phyloP scores from a whole-genome alignment of 1,140 invertebrate genomes.

The Camponotus vicinus region DNA sequence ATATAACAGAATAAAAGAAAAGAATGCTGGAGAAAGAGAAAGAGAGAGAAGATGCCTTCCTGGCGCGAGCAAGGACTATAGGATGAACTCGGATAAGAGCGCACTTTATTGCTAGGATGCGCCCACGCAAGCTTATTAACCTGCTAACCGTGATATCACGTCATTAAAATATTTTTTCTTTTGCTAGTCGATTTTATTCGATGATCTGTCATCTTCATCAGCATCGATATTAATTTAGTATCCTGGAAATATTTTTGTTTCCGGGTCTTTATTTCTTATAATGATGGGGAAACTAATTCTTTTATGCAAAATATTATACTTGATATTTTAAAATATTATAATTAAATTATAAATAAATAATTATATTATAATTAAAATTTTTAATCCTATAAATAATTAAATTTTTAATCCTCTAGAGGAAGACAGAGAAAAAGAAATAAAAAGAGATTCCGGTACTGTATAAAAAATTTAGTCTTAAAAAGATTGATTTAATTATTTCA shows the following conservation, averaged over 20 bases:
- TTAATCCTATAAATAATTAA: too few species aligned
- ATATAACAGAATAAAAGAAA: constrained; percentile 64
- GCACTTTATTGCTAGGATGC: constrained; percentile 69
- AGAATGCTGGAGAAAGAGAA: not conserved
- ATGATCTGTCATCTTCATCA: constrained; percentile 16
- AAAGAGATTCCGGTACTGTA: not conserved
- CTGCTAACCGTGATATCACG: constrained; percentile 73
- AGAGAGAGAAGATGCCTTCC: constrained; percentile 54
- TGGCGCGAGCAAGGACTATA: constrained; percentile 65
- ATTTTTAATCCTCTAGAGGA: not conserved
- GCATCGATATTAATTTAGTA: constrained; percentile 36
- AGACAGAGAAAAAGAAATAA: too few species aligned
- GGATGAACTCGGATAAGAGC: constrained; percentile 73
- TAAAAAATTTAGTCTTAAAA: not conserved
- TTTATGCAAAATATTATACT: not conserved
- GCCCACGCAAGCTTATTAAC: constrained; percentile 77
- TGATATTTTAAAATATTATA: not conserved
- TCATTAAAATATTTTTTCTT: constrained; percentile 67
- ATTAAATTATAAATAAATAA: too few species aligned
- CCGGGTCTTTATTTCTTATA: not conserved
- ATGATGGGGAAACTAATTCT: too few species aligned
- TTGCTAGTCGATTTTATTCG: constrained; percentile 19
- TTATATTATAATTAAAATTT: too few species aligned
- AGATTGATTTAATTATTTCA: not conserved
- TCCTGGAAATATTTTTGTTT: not conserved